Evolutionary conservation across 2,113 vertebrate species (phyloP).

Genomic region (Nothocercus julius): DNA sequence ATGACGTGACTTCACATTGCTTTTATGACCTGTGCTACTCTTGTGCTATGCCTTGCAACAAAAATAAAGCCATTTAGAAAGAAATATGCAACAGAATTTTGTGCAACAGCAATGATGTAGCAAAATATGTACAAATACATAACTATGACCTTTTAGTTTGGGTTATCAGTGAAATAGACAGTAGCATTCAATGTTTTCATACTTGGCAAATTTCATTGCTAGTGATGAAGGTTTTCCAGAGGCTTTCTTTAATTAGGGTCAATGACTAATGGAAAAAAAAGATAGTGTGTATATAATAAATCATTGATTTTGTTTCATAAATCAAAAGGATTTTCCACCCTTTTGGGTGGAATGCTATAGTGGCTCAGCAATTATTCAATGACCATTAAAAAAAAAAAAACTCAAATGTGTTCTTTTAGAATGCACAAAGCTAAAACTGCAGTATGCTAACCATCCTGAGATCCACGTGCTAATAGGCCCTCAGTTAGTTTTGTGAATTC

Average conservation of each 20-base stretch:
- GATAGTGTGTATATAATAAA: not conserved
- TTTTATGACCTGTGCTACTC: not conserved
- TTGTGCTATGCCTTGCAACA: not conserved
- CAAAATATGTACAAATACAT: not conserved
- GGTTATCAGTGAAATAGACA: not conserved
- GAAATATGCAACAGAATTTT: not conserved
- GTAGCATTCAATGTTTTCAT: not conserved
- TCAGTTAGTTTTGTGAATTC: not conserved
- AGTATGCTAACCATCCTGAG: too few relatives aligned
- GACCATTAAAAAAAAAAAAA: accelerated
- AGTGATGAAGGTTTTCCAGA: not conserved
- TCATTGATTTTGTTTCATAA: not conserved
- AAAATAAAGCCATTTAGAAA: not conserved
- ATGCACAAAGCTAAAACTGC: not conserved
- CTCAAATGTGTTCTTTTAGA: not conserved
- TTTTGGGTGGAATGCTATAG: not conserved
- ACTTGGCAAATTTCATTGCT: not conserved
- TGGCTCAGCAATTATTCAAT: not conserved
- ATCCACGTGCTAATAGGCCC: too few relatives aligned
- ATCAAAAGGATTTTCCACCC: not conserved
- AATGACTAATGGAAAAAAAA: not conserved
- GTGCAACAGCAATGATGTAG: not conserved
- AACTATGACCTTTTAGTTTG: not conserved
- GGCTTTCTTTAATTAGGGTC: not conserved
- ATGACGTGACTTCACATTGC: not conserved